Conservation (phyloP, 2,113 vertebrate species). For the Emydura subglobosa region DNA sequence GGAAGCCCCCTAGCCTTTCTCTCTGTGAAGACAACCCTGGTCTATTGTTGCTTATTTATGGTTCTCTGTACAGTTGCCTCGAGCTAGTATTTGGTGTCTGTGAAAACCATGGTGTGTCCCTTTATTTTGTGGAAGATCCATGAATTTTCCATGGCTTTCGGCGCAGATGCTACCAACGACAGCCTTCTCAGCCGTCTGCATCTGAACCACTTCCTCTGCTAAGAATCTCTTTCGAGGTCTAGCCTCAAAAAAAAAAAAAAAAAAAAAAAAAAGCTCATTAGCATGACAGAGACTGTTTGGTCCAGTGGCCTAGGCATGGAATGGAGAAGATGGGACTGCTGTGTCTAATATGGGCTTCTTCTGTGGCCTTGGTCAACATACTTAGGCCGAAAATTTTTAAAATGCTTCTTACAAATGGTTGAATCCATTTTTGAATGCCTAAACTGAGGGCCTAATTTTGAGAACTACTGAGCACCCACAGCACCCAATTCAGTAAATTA, state of each 20-base stretch:
- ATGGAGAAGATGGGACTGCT: not conserved
- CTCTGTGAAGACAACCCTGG: not conserved
- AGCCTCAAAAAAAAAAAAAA: not conserved
- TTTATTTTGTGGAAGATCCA: not conserved
- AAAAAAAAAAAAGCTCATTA: not conserved
- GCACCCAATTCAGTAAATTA: not conserved
- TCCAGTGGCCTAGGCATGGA: fast-evolving
- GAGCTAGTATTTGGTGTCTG: not conserved
- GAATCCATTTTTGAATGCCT: not conserved
- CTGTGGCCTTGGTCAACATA: not conserved
- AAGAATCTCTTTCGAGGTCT: not conserved
- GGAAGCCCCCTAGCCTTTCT: not conserved
- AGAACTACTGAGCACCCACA: not conserved
- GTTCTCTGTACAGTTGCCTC: not conserved
- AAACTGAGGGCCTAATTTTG: not conserved
- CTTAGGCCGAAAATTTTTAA: not conserved
- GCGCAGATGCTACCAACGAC: not conserved
- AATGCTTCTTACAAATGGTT: not conserved
- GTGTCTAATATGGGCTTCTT: not conserved
- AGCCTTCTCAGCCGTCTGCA: not conserved
- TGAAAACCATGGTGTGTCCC: not conserved
- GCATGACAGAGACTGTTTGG: fast-evolving
- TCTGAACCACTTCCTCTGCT: not conserved
- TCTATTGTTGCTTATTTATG: not conserved
- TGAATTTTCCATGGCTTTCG: not conserved